Percentiles rank a stretch among this genome's conserved stretches.
Evolutionary conservation across 2,888 invertebrate species (phyloP).

Genomic region (Lasioglossum villosulum): DNA sequence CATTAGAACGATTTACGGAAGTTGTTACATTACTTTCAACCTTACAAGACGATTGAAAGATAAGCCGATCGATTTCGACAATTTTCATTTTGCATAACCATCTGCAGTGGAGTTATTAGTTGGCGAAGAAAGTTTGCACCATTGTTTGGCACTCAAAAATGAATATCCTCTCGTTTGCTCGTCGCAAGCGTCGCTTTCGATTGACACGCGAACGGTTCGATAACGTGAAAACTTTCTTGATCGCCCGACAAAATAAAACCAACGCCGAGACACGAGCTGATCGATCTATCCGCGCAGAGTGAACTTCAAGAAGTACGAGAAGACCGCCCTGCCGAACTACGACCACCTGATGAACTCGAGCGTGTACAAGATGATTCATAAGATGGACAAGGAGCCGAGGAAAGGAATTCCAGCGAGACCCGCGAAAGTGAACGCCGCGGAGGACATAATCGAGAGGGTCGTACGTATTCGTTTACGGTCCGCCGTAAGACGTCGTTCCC

Average conservation of each 20-base stretch:
- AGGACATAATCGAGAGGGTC: conserved; percentile 86
- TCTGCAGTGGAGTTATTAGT: neutral
- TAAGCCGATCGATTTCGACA: too few relatives aligned
- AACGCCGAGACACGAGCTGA: neutral
- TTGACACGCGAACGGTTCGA: neutral
- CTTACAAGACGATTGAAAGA: too few relatives aligned
- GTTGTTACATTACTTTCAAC: too few relatives aligned
- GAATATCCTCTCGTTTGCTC: too few relatives aligned
- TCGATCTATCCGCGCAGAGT: conserved; percentile 86
- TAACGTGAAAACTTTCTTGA: neutral
- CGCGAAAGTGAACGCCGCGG: conserved; percentile 88
- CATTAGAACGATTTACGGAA: too few relatives aligned
- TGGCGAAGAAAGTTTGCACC: neutral
- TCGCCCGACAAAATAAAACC: neutral
- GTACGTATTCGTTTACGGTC: conserved; percentile 69
- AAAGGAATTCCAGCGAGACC: conserved; percentile 89
- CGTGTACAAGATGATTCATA: conserved; percentile 92
- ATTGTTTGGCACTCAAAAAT: neutral
- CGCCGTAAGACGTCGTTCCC: neutral
- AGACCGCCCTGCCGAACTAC: conserved; percentile 88
- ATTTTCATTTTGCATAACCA: neutral
- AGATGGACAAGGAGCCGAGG: conserved; percentile 89
- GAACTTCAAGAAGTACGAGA: conserved; percentile 96
- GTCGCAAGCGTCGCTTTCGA: too few relatives aligned
- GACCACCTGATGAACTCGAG: conserved; percentile 92